Conservation (phyloP, 1,140 invertebrate genomes). For the Aphis gossypii region DNA sequence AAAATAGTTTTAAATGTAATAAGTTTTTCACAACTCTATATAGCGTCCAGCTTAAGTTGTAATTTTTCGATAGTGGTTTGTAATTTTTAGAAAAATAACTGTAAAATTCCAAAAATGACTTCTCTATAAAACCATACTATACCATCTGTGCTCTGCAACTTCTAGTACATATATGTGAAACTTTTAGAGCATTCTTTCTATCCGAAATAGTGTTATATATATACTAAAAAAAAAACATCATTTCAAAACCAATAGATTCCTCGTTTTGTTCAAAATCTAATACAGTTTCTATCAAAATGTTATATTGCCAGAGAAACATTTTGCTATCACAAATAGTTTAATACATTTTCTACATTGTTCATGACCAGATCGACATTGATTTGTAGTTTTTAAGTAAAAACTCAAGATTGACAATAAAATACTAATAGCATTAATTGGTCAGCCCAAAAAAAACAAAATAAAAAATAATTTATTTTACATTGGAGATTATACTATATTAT, state of each 20-base stretch:
- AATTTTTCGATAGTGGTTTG: neutral
- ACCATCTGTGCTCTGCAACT: neutral
- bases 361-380: neutral
- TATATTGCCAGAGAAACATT: neutral
- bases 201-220: neutral
- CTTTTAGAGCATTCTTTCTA: neutral
- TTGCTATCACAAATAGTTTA: neutral
- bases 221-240: neutral
- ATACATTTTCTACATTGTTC: neutral
- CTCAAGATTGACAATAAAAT: neutral
- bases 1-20: neutral
- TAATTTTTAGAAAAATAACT: neutral
- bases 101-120: neutral
- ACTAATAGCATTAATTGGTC: neutral
- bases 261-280: neutral
- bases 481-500: neutral
- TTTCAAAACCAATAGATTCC: conserved; percentile 5
- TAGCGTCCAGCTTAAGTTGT: neutral
- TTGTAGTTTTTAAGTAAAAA: neutral
- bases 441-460: neutral
- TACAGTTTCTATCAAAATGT: conserved; percentile 1
- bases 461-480: neutral
- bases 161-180: neutral
- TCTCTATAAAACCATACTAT: neutral
- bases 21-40: neutral